Base-by-base conservation (phyloP, 1,140 invertebrate genomes). In the Belonocnema kinseyi region DNA sequence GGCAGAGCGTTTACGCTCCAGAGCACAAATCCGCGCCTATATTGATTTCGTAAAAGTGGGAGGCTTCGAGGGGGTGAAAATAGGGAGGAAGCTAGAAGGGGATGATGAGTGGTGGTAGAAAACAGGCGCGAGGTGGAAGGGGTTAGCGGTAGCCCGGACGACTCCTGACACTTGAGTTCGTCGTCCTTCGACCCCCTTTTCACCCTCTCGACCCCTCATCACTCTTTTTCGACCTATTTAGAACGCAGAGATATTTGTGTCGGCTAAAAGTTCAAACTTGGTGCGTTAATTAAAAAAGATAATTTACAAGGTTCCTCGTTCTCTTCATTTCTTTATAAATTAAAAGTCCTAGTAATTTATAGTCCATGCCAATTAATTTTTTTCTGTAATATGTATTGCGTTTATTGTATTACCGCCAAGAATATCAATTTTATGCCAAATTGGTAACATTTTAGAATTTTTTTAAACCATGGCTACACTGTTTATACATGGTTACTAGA, bases 121-220 rank as follows among this genome's bases (percentile, higher is more conserved):
- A 71, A 72, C 40, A 17, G 58, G 73, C 50, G 72, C 56, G n/a
- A 51, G 46, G 50, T 66, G 26, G 33, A 66, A 46, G 54, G 54
- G 2, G 61, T 79, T 50, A 72, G 16, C 58, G 73, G 71, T 82
- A 80, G 75, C 80, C 82, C 77, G 83, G 79, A 83, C 82, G 80
- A 79, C 80, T 82, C 77, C 78, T 83, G 83, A 86, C 85, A 86
- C 85, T 66, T 83, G 87, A 83, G 87, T 89, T 88, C 88, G 83
- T 86, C 86, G 88, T 87, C 85, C 87, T 83, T 84, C 81, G 79
- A 72, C 54, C 61, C 26, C 21, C 58, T 33, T 66, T 66, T 40
- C 21, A 40, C 61, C 61, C 61, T 16, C 61, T 26, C 11, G 40
- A 11, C 3, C 58, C 26, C 58, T 40, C 61, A 66, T 40, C 61